Base-by-base conservation (phyloP, 2,888 invertebrate species). In the Yponomeuta evonymella region DNA sequence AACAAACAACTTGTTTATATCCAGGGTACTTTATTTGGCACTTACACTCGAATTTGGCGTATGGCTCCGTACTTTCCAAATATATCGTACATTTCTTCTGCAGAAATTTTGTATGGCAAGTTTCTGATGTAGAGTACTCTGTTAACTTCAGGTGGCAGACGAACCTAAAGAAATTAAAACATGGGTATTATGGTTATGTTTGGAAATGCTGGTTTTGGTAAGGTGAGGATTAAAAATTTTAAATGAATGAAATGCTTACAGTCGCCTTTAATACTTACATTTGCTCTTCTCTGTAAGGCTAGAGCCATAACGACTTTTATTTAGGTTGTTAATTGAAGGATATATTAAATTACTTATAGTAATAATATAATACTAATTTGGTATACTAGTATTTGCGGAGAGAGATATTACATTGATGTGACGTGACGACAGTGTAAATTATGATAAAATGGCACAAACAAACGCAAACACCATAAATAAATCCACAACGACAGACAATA, bases 31-130 rank as follows among this genome's bases (percentile, higher is more conserved):
- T 63, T 33, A 33, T 64, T n/a, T 36, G 48, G 70, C 70, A 67
- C 97, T 95, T 94, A 98, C 98, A 99, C 97, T 90, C 99, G 93
- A 73, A 99, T 99, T 92, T 99, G 99, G 78, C 99, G 92, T 75
- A 99, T 99, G 3, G 99, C 99, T 78, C 99, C 99, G 91, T 99
- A 99, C 93, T 99, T 99, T 29, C 99, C 99, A 94, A 99, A 99
- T 75, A 99, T 99, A 90, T 99, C 99, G 84, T 99, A 99, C 99
- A 99, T 99, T 94, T 99, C 99, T 89, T 99, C 99, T 8, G 97
- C 98, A 70, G 99, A 99, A 77, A 99, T 99, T 94, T 99, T 99
- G 83, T 99, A 99, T 0, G 99, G 99, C 73, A 99, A 93, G 91
- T 99, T 99, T 81, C 99, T 94, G 11, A 99, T 96, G 84, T 99